phyloP scores from a whole-genome alignment of 1,140 invertebrate species.

The Ladona fulva region DNA sequence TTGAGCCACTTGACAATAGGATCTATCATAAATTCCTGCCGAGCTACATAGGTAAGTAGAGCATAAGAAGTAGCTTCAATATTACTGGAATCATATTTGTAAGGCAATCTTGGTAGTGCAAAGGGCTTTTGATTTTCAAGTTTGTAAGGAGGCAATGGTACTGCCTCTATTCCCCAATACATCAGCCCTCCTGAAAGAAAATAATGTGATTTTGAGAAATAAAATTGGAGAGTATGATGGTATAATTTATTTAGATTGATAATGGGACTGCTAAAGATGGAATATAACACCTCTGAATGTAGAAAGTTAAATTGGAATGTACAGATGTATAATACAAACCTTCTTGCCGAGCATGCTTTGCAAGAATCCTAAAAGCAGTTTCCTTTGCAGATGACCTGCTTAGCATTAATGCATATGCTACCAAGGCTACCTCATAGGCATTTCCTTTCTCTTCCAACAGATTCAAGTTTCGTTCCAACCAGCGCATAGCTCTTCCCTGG shows the following conservation, averaged over 20 bases:
- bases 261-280: too few relatives aligned
- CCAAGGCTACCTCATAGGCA: conserved; percentile 77
- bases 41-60: conserved; percentile 75
- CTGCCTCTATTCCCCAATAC: conserved; percentile 72
- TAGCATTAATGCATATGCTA: conserved; percentile 74
- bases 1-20: conserved; percentile 90
- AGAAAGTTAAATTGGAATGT: conserved; percentile 19
- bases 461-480: conserved; percentile 77
- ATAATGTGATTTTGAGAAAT: background rate
- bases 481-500: conserved; percentile 58
- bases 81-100: conserved; percentile 82
- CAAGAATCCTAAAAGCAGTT: conserved; percentile 66
- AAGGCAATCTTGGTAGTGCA: conserved; percentile 73
- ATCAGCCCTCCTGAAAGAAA: conserved; percentile 53
- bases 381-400: conserved; percentile 71
- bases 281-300: background rate
- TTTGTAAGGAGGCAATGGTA: conserved; percentile 70
- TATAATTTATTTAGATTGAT: too few relatives aligned
- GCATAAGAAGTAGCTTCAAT: conserved; percentile 90
- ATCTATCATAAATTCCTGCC: conserved; percentile 69
- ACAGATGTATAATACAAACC: too few relatives aligned
- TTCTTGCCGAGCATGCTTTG: conserved; percentile 50
- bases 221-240: too few relatives aligned
- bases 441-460: conserved; percentile 57
- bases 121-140: conserved; percentile 86